These are phyloP conservation scores for Otis tarda DNA, from an alignment of 2,113 vertebrate species.

Conservation along the genomic window DNA sequence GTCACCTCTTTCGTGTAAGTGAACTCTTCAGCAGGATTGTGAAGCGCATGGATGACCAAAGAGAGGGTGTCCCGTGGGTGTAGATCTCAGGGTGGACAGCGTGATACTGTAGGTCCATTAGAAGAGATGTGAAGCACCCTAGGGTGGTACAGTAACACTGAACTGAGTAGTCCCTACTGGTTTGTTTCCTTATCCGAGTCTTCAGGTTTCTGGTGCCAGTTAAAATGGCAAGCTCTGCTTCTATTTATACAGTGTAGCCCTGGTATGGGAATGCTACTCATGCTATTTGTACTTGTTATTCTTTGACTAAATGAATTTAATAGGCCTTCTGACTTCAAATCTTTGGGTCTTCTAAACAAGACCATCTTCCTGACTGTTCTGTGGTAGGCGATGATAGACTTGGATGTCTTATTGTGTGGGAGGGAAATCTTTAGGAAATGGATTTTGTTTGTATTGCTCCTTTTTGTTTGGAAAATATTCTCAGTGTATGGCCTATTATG, in stretches of 20 bases:
- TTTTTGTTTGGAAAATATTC: background rate
- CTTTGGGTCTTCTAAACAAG: background rate
- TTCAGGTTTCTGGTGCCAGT: background rate
- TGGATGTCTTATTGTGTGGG: background rate
- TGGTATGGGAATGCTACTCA: background rate
- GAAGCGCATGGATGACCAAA: fast-evolving
- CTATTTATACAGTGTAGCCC: background rate
- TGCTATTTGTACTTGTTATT: background rate
- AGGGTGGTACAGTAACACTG: fast-evolving
- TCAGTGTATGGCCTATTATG: background rate
- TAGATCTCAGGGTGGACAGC: fast-evolving
- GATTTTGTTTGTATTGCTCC: background rate
- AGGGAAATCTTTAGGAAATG: background rate
- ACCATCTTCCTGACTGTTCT: background rate
- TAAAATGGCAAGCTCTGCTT: background rate
- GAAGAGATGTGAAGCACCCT: background rate
- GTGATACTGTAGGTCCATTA: fast-evolving
- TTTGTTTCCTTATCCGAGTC: background rate
- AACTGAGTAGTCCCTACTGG: background rate
- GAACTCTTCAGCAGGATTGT: background rate
- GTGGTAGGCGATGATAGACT: background rate
- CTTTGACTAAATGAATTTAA: background rate
- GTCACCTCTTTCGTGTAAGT: fast-evolving
- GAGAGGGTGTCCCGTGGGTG: background rate
- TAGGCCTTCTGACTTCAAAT: background rate